Conservation (phyloP, 2,113 vertebrate genomes). For the Diadophis punctatus region DNA sequence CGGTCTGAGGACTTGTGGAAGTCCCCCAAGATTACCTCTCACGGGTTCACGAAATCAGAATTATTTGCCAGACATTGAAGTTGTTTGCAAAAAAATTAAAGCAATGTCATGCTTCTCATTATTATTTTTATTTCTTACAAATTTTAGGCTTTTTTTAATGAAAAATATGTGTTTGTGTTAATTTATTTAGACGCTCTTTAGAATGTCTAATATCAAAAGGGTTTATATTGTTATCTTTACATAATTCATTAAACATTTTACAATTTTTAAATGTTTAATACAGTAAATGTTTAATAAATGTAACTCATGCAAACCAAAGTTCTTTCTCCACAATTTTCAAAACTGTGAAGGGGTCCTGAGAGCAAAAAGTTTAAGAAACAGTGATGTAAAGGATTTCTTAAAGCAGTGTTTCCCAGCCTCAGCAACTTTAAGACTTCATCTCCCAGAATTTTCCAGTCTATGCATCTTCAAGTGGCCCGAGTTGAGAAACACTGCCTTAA, state of each 20-base stretch:
- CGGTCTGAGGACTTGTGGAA: neutral
- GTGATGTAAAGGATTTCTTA: neutral
- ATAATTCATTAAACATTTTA: neutral
- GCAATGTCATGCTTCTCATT: neutral
- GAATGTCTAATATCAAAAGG: neutral
- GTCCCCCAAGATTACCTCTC: neutral
- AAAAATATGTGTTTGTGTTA: neutral
- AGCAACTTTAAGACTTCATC: neutral
- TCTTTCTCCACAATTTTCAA: neutral
- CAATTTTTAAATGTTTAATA: neutral
- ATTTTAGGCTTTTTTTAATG: neutral
- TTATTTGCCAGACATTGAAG: neutral
- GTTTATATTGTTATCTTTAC: neutral
- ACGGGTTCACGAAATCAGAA: neutral
- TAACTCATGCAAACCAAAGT: neutral
- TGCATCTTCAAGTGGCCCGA: neutral
- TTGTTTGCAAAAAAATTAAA: neutral
- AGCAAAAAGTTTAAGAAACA: neutral
- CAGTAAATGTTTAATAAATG: neutral
- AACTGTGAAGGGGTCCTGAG: neutral
- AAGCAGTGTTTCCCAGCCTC: neutral
- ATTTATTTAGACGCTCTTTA: no score
- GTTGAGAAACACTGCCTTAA: neutral
- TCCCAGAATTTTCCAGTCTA: neutral
- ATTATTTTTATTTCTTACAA: neutral